Evolutionary conservation across 2,888 invertebrate genomes (phyloP).

Genomic region (Cryptocheilus praepositus): DNA sequence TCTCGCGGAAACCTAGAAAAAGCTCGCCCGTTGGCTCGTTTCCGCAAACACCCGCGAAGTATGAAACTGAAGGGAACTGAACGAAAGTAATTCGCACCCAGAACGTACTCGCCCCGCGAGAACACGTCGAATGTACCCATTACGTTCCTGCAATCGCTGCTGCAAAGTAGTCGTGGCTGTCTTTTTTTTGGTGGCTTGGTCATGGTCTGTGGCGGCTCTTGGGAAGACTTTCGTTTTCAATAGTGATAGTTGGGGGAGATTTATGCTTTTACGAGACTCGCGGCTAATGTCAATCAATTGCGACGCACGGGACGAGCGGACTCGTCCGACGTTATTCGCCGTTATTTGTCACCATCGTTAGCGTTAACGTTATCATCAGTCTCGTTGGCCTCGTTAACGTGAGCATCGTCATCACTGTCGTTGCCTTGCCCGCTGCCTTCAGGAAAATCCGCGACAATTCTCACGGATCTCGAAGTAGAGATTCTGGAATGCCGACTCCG

Average conservation of each 20-base stretch:
- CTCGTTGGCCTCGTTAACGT: too few relatives aligned
- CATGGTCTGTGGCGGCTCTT: constrained; percentile 72
- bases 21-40: too few relatives aligned
- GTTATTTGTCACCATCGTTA: constrained; percentile 6
- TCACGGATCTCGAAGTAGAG: constrained; percentile 71
- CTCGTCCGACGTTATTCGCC: constrained; percentile 5
- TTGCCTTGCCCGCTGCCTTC: constrained; percentile 63
- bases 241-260: constrained; percentile 30
- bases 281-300: constrained; percentile 23
- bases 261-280: constrained; percentile 32
- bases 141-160: too few relatives aligned
- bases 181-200: constrained; percentile 68
- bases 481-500: constrained; percentile 71
- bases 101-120: too few relatives aligned
- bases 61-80: too few relatives aligned
- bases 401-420: constrained; percentile 53
- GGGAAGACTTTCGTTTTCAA: constrained; percentile 47
- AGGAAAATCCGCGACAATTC: constrained; percentile 71
- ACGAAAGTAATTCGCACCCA: too few relatives aligned
- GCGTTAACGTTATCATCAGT: background rate
- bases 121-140: too few relatives aligned
- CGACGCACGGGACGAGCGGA: too few relatives aligned
- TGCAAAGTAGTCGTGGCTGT: constrained; percentile 39
- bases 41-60: too few relatives aligned
- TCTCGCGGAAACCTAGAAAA: too few relatives aligned